A percentile compares a stretch with the other conserved stretches of the same genome.
These are phyloP conservation scores for Drepanosiphum platanoidis DNA, from an alignment of 2,888 invertebrate genomes.

Conservation along the genomic window DNA sequence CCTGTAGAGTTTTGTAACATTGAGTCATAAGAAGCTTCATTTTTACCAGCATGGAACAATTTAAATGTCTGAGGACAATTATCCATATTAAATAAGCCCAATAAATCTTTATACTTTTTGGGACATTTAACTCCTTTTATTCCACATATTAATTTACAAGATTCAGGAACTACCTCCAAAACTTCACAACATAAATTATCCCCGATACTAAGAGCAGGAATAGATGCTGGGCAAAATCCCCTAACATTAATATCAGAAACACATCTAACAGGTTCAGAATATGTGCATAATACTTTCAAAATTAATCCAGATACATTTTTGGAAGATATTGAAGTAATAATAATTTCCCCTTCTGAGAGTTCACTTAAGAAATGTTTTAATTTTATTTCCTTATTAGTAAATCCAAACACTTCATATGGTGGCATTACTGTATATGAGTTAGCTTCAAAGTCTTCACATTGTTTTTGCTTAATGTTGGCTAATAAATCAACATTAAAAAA, in stretches of 20 bases:
- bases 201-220: slow-evolving; percentile 70
- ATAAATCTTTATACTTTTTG: slow-evolving; percentile 77
- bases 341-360: slow-evolving; percentile 74
- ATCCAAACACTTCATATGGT: slow-evolving; percentile 85
- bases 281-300: slow-evolving; percentile 85
- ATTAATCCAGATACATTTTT: slow-evolving; percentile 78
- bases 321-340: slow-evolving; percentile 81
- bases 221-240: slow-evolving; percentile 62
- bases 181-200: slow-evolving; percentile 85
- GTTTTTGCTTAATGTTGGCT: slow-evolving; percentile 39
- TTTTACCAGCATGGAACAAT: slow-evolving; percentile 61
- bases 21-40: slow-evolving; percentile 78
- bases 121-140: slow-evolving; percentile 82
- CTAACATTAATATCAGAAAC: slow-evolving; percentile 74
- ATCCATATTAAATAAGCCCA: slow-evolving; percentile 84
- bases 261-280: slow-evolving; percentile 80
- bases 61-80: slow-evolving; percentile 84
- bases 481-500: slow-evolving; percentile 54
- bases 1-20: slow-evolving; percentile 84
- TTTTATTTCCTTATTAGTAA: slow-evolving; percentile 80
- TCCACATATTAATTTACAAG: slow-evolving; percentile 87
- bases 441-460: slow-evolving; percentile 49
- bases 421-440: slow-evolving; percentile 77
- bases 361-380: slow-evolving; percentile 86
- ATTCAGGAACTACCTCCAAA: slow-evolving; percentile 84